Percentiles rank a stretch among this genome's conserved stretches.
These are phyloP conservation scores for Camponotus floridanus DNA, from an alignment of 1,140 invertebrate genomes.

Conservation along the genomic window DNA sequence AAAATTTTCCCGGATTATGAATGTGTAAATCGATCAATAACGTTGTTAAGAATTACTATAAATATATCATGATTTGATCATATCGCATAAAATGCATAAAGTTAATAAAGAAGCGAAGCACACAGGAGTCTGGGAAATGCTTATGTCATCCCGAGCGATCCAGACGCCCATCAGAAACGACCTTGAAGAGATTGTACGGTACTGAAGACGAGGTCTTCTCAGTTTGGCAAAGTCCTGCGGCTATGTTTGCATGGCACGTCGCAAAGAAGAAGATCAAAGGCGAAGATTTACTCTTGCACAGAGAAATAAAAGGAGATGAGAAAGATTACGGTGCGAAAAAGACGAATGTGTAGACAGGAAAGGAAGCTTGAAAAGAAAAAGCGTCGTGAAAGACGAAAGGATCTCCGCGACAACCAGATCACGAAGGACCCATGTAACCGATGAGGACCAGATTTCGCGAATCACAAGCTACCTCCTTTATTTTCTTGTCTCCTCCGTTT, in stretches of 20 bases:
- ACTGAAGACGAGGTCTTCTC: conserved; percentile 22
- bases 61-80: not conserved
- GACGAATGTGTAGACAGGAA: conserved; percentile 22
- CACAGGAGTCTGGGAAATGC: conserved; percentile 19
- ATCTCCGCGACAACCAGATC: conserved; percentile 64
- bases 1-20: not conserved
- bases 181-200: conserved; percentile 38
- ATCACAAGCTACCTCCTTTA: conserved; percentile 68
- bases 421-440: conserved; percentile 60
- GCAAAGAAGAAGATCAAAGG: conserved; percentile 34
- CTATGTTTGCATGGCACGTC: not conserved
- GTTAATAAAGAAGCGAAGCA: not conserved
- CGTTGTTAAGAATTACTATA: not conserved
- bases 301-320: conserved; percentile 34
- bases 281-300: conserved; percentile 11
- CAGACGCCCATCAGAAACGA: not conserved
- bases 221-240: not conserved
- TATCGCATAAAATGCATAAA: not conserved
- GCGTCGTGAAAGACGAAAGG: conserved; percentile 69
- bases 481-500: conserved; percentile 49
- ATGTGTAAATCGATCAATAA: not conserved
- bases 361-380: not conserved
- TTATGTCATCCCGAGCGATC: not conserved
- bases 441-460: conserved; percentile 51
- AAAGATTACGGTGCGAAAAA: conserved; percentile 44